Evolutionary conservation across 2,888 invertebrate genomes (phyloP), one percentile per base, ranked within the genome.

Genomic region (Osmoderma eremita): DNA sequence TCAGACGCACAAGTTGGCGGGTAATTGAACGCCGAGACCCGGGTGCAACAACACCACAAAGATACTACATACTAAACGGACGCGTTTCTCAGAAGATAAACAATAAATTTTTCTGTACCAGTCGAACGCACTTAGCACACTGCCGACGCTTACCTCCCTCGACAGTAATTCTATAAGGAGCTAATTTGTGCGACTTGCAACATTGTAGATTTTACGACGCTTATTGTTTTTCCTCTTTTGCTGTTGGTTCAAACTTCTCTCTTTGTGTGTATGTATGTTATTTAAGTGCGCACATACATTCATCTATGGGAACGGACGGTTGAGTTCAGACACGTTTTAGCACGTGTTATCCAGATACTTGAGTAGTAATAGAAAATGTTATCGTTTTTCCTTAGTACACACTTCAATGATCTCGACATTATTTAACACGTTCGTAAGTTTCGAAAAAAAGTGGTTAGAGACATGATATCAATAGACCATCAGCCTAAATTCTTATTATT

Each of bases 11-110:
- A 42, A 48, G 24, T 24, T 45, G 17, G 22, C 42, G 24, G 24
- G 58, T 30, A 45, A 45, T 45, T 58, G 42, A 45, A 58, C 58
- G 39, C 12, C 4, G 48, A 1, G n/a, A 24, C 8, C 8, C 13
- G 22, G 5, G 24, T 42, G 41, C 45, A 48, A 48, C 45, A 45
- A 36, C 45, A 42, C 30, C 54, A 8, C 30, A 18, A 17, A 38
- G 10, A 30, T 45, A 24, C 45, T 39, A 20, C 38, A 30, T 38
- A 45, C 45, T 30, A 15, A 45, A 61, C 42, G 30, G 30, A 17
- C 58, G 30, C 30, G 30, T 48, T 61, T 61, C 58, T 61, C 12
- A 13, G 58, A 61, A 61, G 58, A 61, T 61, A 61, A 61, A 61
- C 30, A 61, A 61, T 61, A 61, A 30, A 45, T 61, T 42, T 45